These are phyloP conservation scores for Diloba caeruleocephala DNA, from an alignment of 2,888 invertebrate genomes.

Conservation along the genomic window DNA sequence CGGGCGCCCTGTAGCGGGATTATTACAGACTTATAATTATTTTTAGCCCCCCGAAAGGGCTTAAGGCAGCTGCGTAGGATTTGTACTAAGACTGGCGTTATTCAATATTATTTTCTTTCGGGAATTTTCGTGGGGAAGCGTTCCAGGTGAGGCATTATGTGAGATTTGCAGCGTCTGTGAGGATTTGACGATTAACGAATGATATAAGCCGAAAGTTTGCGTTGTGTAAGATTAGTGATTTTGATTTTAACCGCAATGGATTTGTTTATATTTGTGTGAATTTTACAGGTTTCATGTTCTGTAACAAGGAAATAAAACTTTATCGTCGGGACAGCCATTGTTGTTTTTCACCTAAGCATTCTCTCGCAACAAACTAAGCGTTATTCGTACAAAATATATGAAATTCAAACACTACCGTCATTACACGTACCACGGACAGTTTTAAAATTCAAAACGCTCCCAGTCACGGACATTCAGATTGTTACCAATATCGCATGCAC, in stretches of 20 bases:
- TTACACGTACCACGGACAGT: conserved; percentile 59
- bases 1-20: conserved; percentile 64
- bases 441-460: conserved; percentile 79
- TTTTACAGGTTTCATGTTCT: conserved; percentile 14
- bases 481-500: conserved; percentile 78
- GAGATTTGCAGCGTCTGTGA: conserved; percentile 68
- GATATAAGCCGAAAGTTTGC: conserved; percentile 45
- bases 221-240: conserved; percentile 29
- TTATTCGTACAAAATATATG: conserved; percentile 62
- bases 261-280: conserved; percentile 25
- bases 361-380: conserved; percentile 42
- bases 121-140: conserved; percentile 60
- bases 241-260: conserved; percentile 31
- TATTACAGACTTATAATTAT: conserved; percentile 71
- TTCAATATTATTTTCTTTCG: conserved; percentile 85
- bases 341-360: conserved; percentile 34
- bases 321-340: conserved; percentile 23
- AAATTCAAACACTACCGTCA: conserved; percentile 63
- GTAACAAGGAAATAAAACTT: conserved; percentile 22
- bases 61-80: conserved; percentile 83
- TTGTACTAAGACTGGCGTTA: conserved; percentile 81
- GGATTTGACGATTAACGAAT: conserved; percentile 59
- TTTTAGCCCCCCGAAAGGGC: conserved; percentile 80
- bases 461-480: conserved; percentile 70
- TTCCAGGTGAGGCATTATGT: conserved; percentile 75